A percentile compares a stretch with the other conserved stretches of the same genome.
phyloP scores from a whole-genome alignment of 2,797 vertebrate genomes.

The Buceros bicornis region DNA sequence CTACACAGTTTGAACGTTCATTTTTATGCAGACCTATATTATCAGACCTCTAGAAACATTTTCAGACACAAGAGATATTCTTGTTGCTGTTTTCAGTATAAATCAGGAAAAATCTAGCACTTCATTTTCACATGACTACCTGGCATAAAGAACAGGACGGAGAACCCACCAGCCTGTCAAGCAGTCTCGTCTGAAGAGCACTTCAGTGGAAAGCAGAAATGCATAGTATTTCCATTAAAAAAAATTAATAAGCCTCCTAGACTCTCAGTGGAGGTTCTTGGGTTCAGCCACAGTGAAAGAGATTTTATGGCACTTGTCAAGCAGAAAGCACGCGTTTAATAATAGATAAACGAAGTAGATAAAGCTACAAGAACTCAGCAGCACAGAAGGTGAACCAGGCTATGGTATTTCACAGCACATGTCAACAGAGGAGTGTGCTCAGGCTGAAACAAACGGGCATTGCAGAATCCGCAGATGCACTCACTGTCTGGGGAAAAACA shows the following conservation, averaged over 20 bases:
- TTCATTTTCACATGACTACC: background rate
- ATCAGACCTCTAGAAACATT: background rate
- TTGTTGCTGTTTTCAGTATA: background rate
- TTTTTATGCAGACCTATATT: background rate
- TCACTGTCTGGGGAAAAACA: background rate
- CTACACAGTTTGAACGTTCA: background rate
- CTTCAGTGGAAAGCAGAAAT: conserved; percentile 13
- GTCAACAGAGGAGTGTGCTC: background rate
- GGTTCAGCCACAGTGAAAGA: conserved; percentile 17
- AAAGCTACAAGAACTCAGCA: conserved; percentile 36
- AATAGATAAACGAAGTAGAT: conserved; percentile 52
- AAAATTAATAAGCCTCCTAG: background rate
- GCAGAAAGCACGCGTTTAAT: conserved; percentile 42
- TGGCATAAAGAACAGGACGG: background rate
- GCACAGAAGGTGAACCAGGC: conserved; percentile 51
- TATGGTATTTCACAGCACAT: conserved; percentile 50
- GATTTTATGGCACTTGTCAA: conserved; percentile 58
- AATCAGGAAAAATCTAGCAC: background rate
- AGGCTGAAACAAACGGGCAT: conserved; percentile 47
- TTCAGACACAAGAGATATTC: background rate
- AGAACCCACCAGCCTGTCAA: background rate
- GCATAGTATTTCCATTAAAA: background rate
- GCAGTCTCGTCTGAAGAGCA: conserved; percentile 3
- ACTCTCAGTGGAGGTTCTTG: conserved; percentile 1
- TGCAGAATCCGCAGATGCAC: conserved; percentile 6